Percentiles rank a stretch among this genome's conserved stretches.
These are phyloP conservation scores for Poeciliopsis paucimaculata DNA, from an alignment of 2,797 vertebrate species.

Conservation along the genomic window DNA sequence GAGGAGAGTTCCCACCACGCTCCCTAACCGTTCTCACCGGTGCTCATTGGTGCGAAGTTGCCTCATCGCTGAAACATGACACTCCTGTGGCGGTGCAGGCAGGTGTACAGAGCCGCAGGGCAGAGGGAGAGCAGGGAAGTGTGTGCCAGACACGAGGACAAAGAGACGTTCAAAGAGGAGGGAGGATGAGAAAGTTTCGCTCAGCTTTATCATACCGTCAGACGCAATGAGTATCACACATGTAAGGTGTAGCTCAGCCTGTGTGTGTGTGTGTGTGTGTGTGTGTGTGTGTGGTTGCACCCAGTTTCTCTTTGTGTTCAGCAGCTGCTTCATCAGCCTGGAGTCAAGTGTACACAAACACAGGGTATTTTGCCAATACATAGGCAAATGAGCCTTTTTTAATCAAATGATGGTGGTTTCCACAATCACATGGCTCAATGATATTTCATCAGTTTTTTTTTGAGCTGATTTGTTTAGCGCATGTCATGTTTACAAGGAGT, in stretches of 20 bases:
- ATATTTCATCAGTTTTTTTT: conserved; percentile 9
- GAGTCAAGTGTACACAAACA: conserved; percentile 73
- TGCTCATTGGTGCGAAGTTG: conserved; percentile 80
- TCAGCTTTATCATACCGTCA: conserved; percentile 67
- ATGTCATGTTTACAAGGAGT: not conserved
- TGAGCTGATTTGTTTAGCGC: not conserved
- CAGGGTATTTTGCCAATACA: conserved; percentile 66
- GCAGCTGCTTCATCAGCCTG: conserved; percentile 61
- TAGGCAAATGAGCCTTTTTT: conserved; percentile 68
- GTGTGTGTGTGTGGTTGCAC: conserved; percentile 21
- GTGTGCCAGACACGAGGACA: conserved; percentile 63
- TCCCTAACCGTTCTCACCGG: conserved; percentile 81
- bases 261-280: conserved; percentile 11
- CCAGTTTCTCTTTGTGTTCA: conserved; percentile 35
- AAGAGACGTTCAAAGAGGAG: conserved; percentile 52
- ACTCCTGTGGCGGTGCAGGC: conserved; percentile 64
- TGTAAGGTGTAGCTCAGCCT: conserved; percentile 6
- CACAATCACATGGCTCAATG: conserved; percentile 29
- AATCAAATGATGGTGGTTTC: conserved; percentile 50
- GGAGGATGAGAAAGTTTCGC: conserved; percentile 71
- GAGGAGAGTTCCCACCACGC: conserved; percentile 90
- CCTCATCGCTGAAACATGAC: conserved; percentile 78
- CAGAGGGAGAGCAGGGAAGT: conserved; percentile 57
- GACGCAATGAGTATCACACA: conserved; percentile 28
- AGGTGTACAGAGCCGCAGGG: conserved; percentile 79